A percentile compares a stretch with the other conserved stretches of the same genome.
Conservation (phyloP, 2,797 vertebrate genomes). For the Amphiprion clarkii region DNA sequence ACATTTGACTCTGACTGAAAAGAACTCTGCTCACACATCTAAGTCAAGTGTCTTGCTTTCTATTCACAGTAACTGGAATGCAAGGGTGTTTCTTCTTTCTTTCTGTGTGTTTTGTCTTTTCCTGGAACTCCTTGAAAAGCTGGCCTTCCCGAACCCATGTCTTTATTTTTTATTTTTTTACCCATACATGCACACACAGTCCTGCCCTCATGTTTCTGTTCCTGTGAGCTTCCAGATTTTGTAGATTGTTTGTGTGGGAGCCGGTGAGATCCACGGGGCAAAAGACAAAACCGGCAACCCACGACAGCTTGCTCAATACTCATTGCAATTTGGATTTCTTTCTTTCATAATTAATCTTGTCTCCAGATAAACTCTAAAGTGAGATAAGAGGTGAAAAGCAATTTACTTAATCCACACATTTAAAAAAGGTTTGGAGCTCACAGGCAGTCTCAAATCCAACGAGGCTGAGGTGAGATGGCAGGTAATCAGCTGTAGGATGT, state of each 20-base stretch:
- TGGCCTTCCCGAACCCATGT: not conserved
- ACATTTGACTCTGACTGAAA: slow-evolving; percentile 36
- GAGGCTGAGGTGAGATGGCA: slow-evolving; percentile 1
- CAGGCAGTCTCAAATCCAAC: not conserved
- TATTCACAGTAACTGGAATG: slow-evolving; percentile 10
- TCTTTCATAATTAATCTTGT: not conserved
- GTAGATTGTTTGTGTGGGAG: slow-evolving; percentile 10
- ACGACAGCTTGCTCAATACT: not conserved
- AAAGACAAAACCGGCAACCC: not conserved
- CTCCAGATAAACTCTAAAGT: not conserved
- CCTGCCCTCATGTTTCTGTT: slow-evolving; percentile 5
- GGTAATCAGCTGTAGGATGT: not conserved
- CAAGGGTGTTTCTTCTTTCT: not conserved
- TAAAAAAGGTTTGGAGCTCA: not conserved
- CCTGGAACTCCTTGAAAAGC: slow-evolving; percentile 8
- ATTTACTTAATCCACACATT: slow-evolving; percentile 3
- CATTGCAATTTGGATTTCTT: not conserved
- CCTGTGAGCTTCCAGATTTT: slow-evolving; percentile 43
- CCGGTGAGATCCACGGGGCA: not conserved
- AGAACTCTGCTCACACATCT: slow-evolving; percentile 14
- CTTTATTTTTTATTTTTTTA: slow-evolving; percentile 24
- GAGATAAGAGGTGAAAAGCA: slow-evolving; percentile 1
- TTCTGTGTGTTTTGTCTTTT: slow-evolving; percentile 14
- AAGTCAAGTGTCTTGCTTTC: not conserved
- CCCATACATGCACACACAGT: slow-evolving; percentile 9